Percentiles rank a stretch among this genome's conserved stretches.
Evolutionary conservation across 2,888 invertebrate genomes (phyloP).

Genomic region (Thymelicus acteon): DNA sequence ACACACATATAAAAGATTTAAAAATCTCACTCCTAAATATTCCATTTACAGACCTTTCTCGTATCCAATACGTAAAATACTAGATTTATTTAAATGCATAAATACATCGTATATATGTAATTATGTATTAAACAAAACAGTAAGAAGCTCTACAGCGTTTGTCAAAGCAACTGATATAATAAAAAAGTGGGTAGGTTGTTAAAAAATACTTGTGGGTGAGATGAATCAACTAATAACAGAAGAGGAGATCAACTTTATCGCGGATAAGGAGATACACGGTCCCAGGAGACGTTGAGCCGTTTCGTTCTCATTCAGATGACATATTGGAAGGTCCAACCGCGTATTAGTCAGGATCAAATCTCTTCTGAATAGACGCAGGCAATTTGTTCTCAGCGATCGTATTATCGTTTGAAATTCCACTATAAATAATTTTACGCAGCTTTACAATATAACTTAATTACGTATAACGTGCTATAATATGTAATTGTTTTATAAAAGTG

Average conservation of each 20-base stretch:
- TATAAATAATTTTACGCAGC: conserved; percentile 3
- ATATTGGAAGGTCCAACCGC: conserved; percentile 31
- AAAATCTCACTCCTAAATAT: conserved; percentile 28
- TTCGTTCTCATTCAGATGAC: conserved; percentile 29
- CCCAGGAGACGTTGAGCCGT: not conserved
- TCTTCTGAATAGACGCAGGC: conserved; percentile 16
- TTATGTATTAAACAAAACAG: too few species aligned
- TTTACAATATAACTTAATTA: too few species aligned
- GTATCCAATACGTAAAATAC: conserved; percentile 1
- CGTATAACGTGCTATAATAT: too few species aligned
- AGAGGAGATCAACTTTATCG: conserved; percentile 11
- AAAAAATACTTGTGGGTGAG: too few species aligned
- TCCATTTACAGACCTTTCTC: conserved; percentile 23
- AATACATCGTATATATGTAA: not conserved
- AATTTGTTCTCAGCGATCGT: conserved; percentile 16
- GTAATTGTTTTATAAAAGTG: too few species aligned
- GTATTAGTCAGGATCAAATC: conserved; percentile 30
- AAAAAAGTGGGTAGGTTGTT: too few species aligned
- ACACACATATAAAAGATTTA: conserved; percentile 35
- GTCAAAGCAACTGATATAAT: too few species aligned
- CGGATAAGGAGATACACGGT: conserved; percentile 17
- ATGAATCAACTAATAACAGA: not conserved
- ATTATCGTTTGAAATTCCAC: conserved; percentile 21
- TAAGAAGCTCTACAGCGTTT: too few species aligned
- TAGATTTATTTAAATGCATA: not conserved